Percentiles rank a stretch among this genome's conserved stretches.
These are phyloP conservation scores for Latrodectus hesperus DNA, from an alignment of 2,888 invertebrate species.

Conservation along the genomic window DNA sequence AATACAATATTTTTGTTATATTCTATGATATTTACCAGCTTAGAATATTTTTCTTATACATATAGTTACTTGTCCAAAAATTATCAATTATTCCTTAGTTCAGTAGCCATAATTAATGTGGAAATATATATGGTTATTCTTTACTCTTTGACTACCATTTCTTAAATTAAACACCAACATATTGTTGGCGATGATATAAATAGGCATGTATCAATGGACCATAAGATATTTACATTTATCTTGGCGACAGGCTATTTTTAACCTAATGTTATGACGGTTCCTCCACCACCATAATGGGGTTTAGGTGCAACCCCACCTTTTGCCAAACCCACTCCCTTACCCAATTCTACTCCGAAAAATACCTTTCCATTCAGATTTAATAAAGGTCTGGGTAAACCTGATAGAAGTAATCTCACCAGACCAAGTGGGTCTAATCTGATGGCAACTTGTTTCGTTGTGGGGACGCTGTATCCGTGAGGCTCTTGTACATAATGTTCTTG, in stretches of 20 bases:
- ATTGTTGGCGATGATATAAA: no score
- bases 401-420: slow-evolving; percentile 33
- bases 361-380: slow-evolving; percentile 61
- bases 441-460: slow-evolving; percentile 17
- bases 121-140: neutral
- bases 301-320: slow-evolving; percentile 4
- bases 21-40: no score
- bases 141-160: no score
- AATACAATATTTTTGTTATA: no score
- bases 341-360: slow-evolving; percentile 60
- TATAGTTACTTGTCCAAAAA: no score
- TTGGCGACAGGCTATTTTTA: slow-evolving; percentile 1
- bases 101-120: neutral
- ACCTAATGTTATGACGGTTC: slow-evolving; percentile 33
- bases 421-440: slow-evolving; percentile 56
- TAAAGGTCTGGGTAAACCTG: slow-evolving; percentile 44
- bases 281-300: slow-evolving; percentile 20
- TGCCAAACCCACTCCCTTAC: slow-evolving; percentile 35
- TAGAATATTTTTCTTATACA: no score
- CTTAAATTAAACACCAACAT: no score
- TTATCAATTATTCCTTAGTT: no score
- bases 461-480: neutral
- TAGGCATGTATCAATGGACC: no score
- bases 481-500: slow-evolving; percentile 12
- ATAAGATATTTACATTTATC: no score